Evolutionary conservation across 2,888 invertebrate species (phyloP).

Genomic region (Loripinus fragilis): DNA sequence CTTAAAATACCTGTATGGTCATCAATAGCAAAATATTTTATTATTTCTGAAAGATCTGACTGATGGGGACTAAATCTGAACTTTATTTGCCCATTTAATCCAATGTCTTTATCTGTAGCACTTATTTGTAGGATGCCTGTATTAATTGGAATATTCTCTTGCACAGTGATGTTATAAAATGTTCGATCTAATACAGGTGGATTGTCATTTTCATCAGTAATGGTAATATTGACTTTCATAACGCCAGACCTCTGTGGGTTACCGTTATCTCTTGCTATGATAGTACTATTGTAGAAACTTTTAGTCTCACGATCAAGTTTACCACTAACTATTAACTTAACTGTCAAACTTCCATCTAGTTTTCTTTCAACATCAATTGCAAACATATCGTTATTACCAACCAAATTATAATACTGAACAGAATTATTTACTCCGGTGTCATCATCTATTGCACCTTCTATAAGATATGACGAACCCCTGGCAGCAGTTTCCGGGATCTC

Average conservation of each 20-base stretch:
- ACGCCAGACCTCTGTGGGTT: slow-evolving; percentile 60
- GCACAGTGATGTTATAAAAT: slow-evolving; percentile 64
- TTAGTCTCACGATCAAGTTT: slow-evolving; percentile 71
- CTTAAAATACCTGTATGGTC: slow-evolving; percentile 71
- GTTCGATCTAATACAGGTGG: slow-evolving; percentile 62
- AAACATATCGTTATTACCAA: slow-evolving; percentile 64
- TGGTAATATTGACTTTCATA: slow-evolving; percentile 65
- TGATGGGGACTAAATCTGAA: slow-evolving; percentile 79
- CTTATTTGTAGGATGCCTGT: slow-evolving; percentile 85
- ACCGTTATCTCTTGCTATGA: slow-evolving; percentile 74
- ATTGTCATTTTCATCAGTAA: slow-evolving; percentile 75
- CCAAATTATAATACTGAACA: slow-evolving; percentile 70
- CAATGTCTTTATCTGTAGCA: slow-evolving; percentile 70
- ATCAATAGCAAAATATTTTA: slow-evolving; percentile 68
- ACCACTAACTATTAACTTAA: slow-evolving; percentile 67
- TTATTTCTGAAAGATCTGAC: slow-evolving; percentile 56
- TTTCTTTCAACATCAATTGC: slow-evolving; percentile 67
- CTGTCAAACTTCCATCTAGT: slow-evolving; percentile 70
- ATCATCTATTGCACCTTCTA: slow-evolving; percentile 67
- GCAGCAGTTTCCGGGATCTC: slow-evolving; percentile 67
- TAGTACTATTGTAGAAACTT: slow-evolving; percentile 66
- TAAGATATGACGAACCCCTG: slow-evolving; percentile 56
- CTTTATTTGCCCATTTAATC: slow-evolving; percentile 66
- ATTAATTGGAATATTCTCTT: slow-evolving; percentile 57
- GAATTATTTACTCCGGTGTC: slow-evolving; percentile 70